Evolutionary conservation across 2,113 vertebrate species (phyloP), one percentile per base, ranked within the genome.

Genomic region (Trematomus loennbergii): DNA sequence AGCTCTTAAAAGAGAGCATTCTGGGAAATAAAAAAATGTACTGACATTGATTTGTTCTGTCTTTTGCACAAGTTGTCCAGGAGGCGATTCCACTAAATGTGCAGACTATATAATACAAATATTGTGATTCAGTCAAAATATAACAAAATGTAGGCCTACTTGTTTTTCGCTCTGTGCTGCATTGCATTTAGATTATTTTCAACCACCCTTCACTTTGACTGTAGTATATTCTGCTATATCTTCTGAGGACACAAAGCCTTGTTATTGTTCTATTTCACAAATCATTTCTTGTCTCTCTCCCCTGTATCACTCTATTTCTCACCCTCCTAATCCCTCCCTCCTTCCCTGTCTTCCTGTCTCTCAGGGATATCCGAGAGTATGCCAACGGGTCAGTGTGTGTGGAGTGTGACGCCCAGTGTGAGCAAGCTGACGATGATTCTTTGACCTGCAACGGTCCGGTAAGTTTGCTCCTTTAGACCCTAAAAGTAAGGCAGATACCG

Each of bases 391-490:
- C 97, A 0, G 91, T 97, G 72, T 99, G 98, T 11, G 92, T 98
- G 78, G 97, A 98, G 82, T 99, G 98, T 79, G 97, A 99, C 74
- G 93, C 93, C 3, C 97, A 99, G 90, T 99, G 98, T 84, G 97
- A 99, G 72, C 96, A 92, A 84, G 96, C 97, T 78, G 97, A 99
- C n/a, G 96, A 96, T 3, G 95, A 96, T 58, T 95, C 94, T 76
- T 90, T 97, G 85, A 98, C 97, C 0, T 99, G 98, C 92, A 95
- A 95, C 0, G 97, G 98, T 25, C 93, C 94, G 93, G 98, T 99
- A 95, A 98, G 97, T 17, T 68, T 59, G 8, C 60, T 50, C 16
- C 49, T 48, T n/a, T 9, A n/a, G 12, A 45, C 45, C 52, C 12
- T 11, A 72, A 60, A 3, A 64, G 48, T 25, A 4, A 50, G 10